Base-by-base conservation (phyloP, 1,140 invertebrate genomes). In the Drosophila ohnishii region DNA sequence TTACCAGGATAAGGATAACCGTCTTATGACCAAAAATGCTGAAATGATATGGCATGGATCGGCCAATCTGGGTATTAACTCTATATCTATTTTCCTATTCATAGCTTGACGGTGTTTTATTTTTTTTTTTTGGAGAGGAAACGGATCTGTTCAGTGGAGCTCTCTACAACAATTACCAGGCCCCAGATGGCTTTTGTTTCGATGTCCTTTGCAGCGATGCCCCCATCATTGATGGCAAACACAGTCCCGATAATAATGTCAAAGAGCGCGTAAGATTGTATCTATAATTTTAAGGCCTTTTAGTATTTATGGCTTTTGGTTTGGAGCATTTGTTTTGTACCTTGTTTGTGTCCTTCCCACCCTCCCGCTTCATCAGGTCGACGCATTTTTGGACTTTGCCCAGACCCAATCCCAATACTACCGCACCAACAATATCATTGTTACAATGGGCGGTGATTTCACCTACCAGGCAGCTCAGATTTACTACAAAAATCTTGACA, bases 391-490 rank as follows among this genome's bases (percentile, higher is more conserved):
- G 56, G 90, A 92, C 22, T 94, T 94, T 89, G 91, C 93, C 44
- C 73, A 92, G 59, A 92, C 92, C 44, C 94, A 95, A 93, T 91
- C 93, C 2, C 66, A 91, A 62, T 91, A 91, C 19, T 96, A 95
- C 89, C 92, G 92, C 56, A 94, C 95, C 2, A 95, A 96, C 85
- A 95, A 98, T 91, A 93, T 98, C 10, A 94, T 98, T 65, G 92
- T 98, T 53, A 98, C 97, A 1, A 99, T 99, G 97, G 98, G 98
- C 0, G 95, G 95, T 69, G 98, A 99, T 92, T 99, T 99, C 90
- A 94, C 95, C 45, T 99, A 97, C 92, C 95, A 97, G 90, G 94
- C 96, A 90, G 97, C 98, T 4, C 92, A 95, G 77, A 94, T 94
- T 82, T 98, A 96, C 95, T 99, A 95, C 90, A 95, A 94, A 78